These are phyloP conservation scores for Eunapius fragilis DNA, from an alignment of 37 sponge, comb jelly and placozoan genomes.

Conservation along the genomic window DNA sequence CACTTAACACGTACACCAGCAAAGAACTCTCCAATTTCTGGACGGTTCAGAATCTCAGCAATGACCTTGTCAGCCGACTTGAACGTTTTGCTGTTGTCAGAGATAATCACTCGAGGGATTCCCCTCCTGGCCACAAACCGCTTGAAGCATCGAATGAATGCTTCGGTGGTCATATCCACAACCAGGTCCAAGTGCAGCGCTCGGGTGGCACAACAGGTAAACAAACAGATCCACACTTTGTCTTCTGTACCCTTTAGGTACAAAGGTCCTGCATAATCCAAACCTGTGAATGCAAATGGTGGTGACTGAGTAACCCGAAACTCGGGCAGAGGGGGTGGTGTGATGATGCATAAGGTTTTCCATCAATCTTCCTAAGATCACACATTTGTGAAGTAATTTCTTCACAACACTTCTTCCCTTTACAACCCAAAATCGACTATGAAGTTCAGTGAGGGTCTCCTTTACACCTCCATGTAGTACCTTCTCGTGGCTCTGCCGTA, in stretches of 20 bases:
- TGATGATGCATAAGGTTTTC: background rate
- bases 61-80: slow-evolving; percentile 1
- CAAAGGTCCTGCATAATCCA: slow-evolving; percentile 38
- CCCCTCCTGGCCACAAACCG: slow-evolving; percentile 23
- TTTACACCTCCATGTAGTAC: slow-evolving; percentile 20
- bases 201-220: slow-evolving; percentile 32
- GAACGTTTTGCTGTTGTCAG: slow-evolving; percentile 32
- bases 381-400: slow-evolving; percentile 11
- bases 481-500: slow-evolving; percentile 17
- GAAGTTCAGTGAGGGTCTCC: slow-evolving; percentile 11
- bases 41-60: background rate
- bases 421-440: slow-evolving; percentile 35
- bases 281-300: slow-evolving; percentile 16
- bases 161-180: slow-evolving; percentile 8
- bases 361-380: slow-evolving; percentile 20
- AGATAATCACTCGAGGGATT: background rate
- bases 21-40: background rate
- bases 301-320: slow-evolving; percentile 15
- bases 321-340: slow-evolving; percentile 27
- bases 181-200: slow-evolving; percentile 34
- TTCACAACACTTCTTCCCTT: slow-evolving; percentile 19
- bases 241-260: background rate
- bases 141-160: slow-evolving; percentile 23
- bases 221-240: slow-evolving; percentile 18
- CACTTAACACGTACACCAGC: slow-evolving; percentile 1